A percentile compares a stretch with the other conserved stretches of the same genome.
These are phyloP conservation scores for Tenthredo distinguenda DNA, from an alignment of 2,888 invertebrate species.

Conservation along the genomic window DNA sequence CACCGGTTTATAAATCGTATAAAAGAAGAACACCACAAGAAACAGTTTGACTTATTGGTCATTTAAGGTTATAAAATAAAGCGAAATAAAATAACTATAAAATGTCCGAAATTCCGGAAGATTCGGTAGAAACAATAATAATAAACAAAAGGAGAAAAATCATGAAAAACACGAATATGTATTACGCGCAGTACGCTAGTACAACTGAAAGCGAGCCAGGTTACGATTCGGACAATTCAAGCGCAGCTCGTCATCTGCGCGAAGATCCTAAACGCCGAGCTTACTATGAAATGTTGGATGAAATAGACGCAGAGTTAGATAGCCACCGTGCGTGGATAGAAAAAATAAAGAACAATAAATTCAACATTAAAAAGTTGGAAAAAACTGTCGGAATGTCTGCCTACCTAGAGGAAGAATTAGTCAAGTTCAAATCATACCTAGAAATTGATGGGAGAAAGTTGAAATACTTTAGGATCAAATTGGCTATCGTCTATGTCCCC, in stretches of 20 bases:
- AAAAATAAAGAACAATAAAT: not conserved
- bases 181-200: slow-evolving; percentile 53
- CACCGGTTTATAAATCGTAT: not conserved
- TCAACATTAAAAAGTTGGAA: slow-evolving; percentile 16
- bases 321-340: slow-evolving; percentile 48
- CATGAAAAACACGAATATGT: slow-evolving; percentile 36
- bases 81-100: not conserved
- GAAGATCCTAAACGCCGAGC: not conserved
- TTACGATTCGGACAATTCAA: slow-evolving; percentile 56
- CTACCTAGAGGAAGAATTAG: slow-evolving; percentile 19
- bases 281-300: not conserved
- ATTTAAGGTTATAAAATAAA: not conserved
- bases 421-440: slow-evolving; percentile 53
- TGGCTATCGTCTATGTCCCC: slow-evolving; percentile 51
- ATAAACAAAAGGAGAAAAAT: not conserved
- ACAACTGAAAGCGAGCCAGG: slow-evolving; percentile 45
- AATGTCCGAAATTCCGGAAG: not conserved
- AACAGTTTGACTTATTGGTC: not conserved
- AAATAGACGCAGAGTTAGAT: not conserved
- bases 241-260: not conserved
- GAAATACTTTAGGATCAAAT: slow-evolving; percentile 27
- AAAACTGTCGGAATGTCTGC: slow-evolving; percentile 43
- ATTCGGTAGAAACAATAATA: not conserved
- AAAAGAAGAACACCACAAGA: not conserved
- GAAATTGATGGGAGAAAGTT: slow-evolving; percentile 36